Evolutionary conservation across 2,113 vertebrate genomes (phyloP).

Genomic region (Salvator merianae): DNA sequence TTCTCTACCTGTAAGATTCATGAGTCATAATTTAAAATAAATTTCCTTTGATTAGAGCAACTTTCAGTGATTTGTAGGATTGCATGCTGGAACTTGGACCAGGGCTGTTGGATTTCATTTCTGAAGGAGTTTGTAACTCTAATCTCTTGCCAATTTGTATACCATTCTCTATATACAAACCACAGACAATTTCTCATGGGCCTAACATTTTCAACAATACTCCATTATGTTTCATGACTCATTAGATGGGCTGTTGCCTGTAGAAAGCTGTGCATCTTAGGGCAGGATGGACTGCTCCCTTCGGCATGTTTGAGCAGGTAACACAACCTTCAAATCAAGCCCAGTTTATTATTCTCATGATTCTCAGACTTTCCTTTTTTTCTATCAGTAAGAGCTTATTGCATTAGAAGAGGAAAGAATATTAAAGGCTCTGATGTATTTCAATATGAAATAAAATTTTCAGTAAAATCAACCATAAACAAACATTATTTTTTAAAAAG

Average conservation of each 20-base stretch:
- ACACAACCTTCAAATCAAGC: conserved; percentile 69
- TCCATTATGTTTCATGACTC: conserved; percentile 78
- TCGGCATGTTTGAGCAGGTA: conserved; percentile 71
- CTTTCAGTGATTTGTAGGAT: conserved; percentile 59
- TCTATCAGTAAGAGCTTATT: conserved; percentile 54
- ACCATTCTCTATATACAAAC: conserved; percentile 71
- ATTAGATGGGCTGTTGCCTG: conserved; percentile 74
- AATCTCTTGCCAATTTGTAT: conserved; percentile 72
- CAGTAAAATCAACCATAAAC: conserved; percentile 11
- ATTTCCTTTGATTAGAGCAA: conserved; percentile 53
- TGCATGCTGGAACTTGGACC: conserved; percentile 56
- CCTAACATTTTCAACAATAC: conserved; percentile 77
- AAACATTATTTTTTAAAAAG: conserved; percentile 45
- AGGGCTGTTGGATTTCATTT: conserved; percentile 74
- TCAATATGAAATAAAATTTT: conserved; percentile 32
- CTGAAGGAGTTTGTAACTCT: conserved; percentile 70
- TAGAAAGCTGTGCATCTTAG: conserved; percentile 75
- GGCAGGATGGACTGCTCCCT: conserved; percentile 66
- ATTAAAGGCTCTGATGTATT: conserved; percentile 51
- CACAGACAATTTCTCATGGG: conserved; percentile 75
- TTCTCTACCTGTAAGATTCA: conserved; percentile 36
- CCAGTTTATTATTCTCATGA: conserved; percentile 69
- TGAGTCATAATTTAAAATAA: conserved; percentile 47
- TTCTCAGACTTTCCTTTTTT: conserved; percentile 54
- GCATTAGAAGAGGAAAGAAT: conserved; percentile 59